Evolutionary conservation across 2,797 vertebrate genomes (phyloP).

Genomic region (Falco peregrinus): DNA sequence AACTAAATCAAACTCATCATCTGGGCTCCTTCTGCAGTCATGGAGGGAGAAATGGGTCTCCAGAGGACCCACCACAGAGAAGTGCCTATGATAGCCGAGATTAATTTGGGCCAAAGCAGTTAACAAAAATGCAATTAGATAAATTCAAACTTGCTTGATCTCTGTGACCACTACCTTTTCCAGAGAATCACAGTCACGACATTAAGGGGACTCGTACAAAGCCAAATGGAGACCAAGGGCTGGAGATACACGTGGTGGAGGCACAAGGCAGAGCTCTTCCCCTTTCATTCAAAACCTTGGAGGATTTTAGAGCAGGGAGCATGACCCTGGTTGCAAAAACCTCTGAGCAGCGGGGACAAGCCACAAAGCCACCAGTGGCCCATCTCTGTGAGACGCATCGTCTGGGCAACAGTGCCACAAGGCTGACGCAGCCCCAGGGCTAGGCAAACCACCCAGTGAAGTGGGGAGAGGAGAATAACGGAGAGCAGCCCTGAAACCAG

Average conservation of each 20-base stretch:
- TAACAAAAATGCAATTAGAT: background rate
- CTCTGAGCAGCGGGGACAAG: background rate
- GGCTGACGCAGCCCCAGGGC: background rate
- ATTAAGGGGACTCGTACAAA: background rate
- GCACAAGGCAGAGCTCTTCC: background rate
- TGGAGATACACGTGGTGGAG: background rate
- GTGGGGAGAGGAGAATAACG: background rate
- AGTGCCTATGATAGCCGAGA: background rate
- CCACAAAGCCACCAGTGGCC: background rate
- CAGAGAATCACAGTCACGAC: background rate
- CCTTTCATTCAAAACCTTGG: background rate
- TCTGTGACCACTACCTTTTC: background rate
- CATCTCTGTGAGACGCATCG: fast-evolving
- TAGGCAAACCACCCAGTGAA: background rate
- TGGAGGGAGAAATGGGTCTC: background rate
- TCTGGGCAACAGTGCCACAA: background rate
- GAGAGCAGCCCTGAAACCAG: fast-evolving
- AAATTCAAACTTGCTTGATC: background rate
- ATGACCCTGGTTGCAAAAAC: background rate
- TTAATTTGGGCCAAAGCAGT: background rate
- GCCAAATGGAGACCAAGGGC: background rate
- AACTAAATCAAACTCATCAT: background rate
- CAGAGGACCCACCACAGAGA: background rate
- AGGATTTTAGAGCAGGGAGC: background rate
- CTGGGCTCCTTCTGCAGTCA: background rate